Conservation (phyloP, 2,797 vertebrate species). For the Mycteria americana region DNA sequence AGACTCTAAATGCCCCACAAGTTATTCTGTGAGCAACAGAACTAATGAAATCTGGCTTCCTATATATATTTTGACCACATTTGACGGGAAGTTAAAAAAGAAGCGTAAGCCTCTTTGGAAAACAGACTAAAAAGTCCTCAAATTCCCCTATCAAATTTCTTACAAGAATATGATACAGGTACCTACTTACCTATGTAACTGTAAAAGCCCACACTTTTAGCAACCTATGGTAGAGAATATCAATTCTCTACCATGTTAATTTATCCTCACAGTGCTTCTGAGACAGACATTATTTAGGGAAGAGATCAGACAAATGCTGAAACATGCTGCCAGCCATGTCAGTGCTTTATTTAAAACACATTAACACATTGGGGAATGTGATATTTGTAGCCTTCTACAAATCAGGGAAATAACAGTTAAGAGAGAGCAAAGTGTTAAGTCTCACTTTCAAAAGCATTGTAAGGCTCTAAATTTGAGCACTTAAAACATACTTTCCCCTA, state of each 20-base stretch:
- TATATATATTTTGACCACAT: background rate
- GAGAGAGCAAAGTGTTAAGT: background rate
- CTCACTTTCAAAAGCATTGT: background rate
- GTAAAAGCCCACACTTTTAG: background rate
- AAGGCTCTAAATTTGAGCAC: background rate
- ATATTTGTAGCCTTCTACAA: slow-evolving; percentile 11
- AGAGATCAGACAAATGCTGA: slow-evolving; percentile 29
- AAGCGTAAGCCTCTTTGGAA: background rate
- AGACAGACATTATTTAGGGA: slow-evolving; percentile 27
- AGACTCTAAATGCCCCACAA: background rate
- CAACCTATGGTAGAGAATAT: background rate
- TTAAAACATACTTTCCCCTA: background rate
- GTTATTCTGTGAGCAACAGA: background rate
- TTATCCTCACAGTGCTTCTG: slow-evolving; percentile 21
- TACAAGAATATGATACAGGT: background rate
- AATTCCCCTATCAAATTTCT: background rate
- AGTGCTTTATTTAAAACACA: slow-evolving; percentile 35
- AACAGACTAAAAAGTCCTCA: background rate
- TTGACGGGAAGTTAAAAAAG: background rate
- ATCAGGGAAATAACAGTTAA: background rate
- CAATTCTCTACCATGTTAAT: background rate
- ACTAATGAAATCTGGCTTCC: background rate
- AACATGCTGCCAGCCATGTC: slow-evolving; percentile 38
- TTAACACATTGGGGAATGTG: background rate
- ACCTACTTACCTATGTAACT: background rate